Evolutionary conservation across 2,113 vertebrate genomes (phyloP).

Genomic region (Cyrtonyx montezumae): DNA sequence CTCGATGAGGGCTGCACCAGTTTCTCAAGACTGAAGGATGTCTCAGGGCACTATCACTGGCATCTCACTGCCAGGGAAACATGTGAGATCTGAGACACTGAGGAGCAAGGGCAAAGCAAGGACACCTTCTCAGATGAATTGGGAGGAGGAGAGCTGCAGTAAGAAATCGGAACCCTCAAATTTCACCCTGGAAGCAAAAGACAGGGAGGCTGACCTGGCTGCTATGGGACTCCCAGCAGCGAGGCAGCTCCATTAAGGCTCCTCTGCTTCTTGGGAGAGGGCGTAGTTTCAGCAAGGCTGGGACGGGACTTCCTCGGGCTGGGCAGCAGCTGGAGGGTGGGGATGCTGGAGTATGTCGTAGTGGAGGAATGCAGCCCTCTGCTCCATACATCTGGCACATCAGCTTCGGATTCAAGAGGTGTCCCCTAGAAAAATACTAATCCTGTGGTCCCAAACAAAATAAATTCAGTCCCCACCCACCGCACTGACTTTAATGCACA

Average conservation of each 20-base stretch:
- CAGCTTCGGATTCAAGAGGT: neutral
- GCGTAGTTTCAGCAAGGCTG: neutral
- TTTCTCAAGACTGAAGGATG: neutral
- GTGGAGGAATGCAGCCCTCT: constrained; percentile 22
- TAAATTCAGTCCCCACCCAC: fast-evolving
- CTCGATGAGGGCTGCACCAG: neutral
- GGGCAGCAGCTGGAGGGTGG: constrained; percentile 51
- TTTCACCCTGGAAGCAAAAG: neutral
- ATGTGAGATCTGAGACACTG: fast-evolving
- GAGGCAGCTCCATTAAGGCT: neutral
- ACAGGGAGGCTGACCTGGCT: neutral
- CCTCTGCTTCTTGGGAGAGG: neutral
- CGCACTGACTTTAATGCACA: neutral
- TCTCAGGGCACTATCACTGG: neutral
- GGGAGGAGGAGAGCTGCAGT: neutral
- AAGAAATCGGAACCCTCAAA: neutral
- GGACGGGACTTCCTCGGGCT: neutral
- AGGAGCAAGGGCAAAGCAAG: neutral
- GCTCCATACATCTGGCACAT: neutral
- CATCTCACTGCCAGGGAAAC: constrained; percentile 15
- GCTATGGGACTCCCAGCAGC: neutral
- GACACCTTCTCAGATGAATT: constrained; percentile 1
- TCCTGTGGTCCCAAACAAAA: neutral
- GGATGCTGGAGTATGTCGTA: neutral
- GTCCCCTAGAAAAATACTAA: neutral